Evolutionary conservation across 2,113 vertebrate genomes (phyloP).

Genomic region (Myodes glareolus): DNA sequence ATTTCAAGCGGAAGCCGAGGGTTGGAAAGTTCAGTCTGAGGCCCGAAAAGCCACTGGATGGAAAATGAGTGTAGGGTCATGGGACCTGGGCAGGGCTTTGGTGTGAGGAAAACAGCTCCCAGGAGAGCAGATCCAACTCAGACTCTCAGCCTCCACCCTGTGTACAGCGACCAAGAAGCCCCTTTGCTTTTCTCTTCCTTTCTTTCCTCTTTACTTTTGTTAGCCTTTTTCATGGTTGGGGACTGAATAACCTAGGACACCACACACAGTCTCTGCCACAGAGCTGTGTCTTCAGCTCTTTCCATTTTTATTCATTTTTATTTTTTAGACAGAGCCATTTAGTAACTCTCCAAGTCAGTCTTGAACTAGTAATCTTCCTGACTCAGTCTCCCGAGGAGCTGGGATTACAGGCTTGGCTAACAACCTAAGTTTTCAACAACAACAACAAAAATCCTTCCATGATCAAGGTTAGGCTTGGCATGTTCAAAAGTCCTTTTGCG

Average conservation of each 20-base stretch:
- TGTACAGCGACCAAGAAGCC: neutral
- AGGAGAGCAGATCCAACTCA: neutral
- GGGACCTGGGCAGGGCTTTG: neutral
- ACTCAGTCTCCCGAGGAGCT: neutral
- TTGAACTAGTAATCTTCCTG: neutral
- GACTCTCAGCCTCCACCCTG: no score
- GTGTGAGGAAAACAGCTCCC: neutral
- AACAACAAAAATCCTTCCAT: neutral
- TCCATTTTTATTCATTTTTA: neutral
- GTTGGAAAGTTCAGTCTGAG: neutral
- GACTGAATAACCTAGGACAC: neutral
- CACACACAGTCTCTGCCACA: rapidly evolving
- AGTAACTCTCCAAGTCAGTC: neutral
- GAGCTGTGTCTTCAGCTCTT: neutral
- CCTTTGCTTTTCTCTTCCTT: neutral
- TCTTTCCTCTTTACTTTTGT: neutral
- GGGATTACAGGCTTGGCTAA: neutral
- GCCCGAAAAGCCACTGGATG: neutral
- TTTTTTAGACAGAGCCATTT: neutral
- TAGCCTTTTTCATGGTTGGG: neutral
- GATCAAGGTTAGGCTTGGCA: neutral
- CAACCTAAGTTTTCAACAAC: slow-evolving; percentile 11
- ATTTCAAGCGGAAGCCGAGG: neutral
- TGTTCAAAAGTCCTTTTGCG: neutral
- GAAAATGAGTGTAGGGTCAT: neutral